phyloP scores from a whole-genome alignment of 2,797 vertebrate genomes.

The Protonibea diacanthus region DNA sequence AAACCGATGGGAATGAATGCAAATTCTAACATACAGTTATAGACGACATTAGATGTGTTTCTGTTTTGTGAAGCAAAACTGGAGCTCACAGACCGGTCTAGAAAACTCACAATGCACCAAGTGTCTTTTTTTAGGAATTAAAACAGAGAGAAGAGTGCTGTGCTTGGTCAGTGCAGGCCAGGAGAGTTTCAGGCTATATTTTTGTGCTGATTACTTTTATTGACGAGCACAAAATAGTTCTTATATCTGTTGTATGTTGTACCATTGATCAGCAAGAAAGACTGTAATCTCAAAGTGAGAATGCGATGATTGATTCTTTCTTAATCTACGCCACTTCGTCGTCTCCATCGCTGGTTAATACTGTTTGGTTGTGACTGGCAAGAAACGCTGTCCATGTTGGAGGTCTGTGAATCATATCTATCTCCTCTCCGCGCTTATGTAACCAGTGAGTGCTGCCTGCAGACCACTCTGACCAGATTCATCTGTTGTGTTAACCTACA shows the following conservation, averaged over 20 bases:
- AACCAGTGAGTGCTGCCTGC: slow-evolving; percentile 63
- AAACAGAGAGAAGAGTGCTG: background rate
- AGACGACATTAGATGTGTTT: background rate
- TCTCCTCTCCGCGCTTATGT: slow-evolving; percentile 69
- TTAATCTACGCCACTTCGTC: background rate
- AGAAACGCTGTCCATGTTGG: slow-evolving; percentile 45
- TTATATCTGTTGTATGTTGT: background rate
- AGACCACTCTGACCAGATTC: slow-evolving; percentile 52
- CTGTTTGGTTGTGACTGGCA: slow-evolving; percentile 47
- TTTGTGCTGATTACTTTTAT: slow-evolving; percentile 23
- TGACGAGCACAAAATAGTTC: slow-evolving; percentile 9
- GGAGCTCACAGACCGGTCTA: background rate
- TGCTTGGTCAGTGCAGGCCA: background rate
- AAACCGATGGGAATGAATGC: background rate
- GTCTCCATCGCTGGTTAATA: slow-evolving; percentile 6
- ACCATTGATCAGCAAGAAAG: background rate
- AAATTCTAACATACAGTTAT: background rate
- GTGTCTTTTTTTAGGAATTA: background rate
- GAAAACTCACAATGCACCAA: background rate
- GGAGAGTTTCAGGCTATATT: background rate
- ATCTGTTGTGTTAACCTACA: slow-evolving; percentile 64
- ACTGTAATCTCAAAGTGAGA: slow-evolving; percentile 10
- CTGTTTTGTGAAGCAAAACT: background rate
- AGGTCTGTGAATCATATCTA: slow-evolving; percentile 69
- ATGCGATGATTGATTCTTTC: background rate